A percentile compares a stretch with the other conserved stretches of the same genome.
These are phyloP conservation scores for Chiridota heheva DNA, from an alignment of 35 echinoderm and acorn worm species.

Conservation along the genomic window DNA sequence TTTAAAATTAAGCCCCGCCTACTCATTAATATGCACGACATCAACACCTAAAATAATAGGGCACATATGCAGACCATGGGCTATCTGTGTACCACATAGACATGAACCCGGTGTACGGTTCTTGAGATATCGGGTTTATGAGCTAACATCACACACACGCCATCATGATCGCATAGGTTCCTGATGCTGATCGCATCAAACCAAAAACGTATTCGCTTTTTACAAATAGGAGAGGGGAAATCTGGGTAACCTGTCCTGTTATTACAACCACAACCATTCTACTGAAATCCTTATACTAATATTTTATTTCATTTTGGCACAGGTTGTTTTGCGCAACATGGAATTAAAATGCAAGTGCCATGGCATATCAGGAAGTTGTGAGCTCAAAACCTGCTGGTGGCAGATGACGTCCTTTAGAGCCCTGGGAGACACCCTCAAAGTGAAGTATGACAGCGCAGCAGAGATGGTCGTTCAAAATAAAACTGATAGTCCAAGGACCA, in stretches of 20 bases:
- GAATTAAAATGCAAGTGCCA: constrained; percentile 95
- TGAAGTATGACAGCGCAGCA: constrained; percentile 93
- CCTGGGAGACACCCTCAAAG: constrained; percentile 78
- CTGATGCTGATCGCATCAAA: no score
- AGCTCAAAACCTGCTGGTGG: constrained; percentile 96
- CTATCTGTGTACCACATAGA: no score
- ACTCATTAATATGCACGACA: no score
- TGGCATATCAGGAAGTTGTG: constrained; percentile 95
- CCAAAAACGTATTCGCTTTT: background rate
- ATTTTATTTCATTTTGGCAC: background rate
- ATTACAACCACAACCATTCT: background rate
- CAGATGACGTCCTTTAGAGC: constrained; percentile 76
- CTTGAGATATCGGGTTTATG: no score
- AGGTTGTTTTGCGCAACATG: constrained; percentile 73
- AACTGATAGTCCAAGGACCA: constrained; percentile 23
- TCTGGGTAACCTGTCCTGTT: background rate
- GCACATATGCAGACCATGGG: no score
- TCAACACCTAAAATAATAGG: no score
- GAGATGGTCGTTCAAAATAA: constrained; percentile 66
- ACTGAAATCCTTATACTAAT: background rate
- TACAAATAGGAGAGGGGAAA: background rate
- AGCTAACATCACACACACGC: no score
- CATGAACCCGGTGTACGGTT: no score
- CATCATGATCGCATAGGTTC: no score
- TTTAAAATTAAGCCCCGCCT: no score